Evolutionary conservation across 1,140 invertebrate genomes (phyloP), one percentile per base, ranked within the genome.

Genomic region (Panagrolaimus sp.): DNA sequence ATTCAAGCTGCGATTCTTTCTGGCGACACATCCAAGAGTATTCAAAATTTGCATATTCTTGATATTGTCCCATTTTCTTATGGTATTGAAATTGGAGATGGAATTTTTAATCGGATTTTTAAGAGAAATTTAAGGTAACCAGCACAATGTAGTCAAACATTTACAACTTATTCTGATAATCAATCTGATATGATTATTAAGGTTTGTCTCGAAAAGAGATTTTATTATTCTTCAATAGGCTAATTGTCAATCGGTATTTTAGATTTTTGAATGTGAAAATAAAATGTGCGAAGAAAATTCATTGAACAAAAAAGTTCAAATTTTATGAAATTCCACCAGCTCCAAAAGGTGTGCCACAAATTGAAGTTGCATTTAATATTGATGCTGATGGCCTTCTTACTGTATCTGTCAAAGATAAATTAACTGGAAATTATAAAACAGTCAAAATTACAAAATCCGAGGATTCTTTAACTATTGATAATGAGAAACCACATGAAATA

Each of bases 81-180:
- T 78, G 94, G 93, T 88, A 96, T 96, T 80, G 94, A 96, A 84
- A 96, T 94, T 15, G 94, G 92, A 75, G 94, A 94, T 64, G 93
- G 94, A 81, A 92, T 96, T 67, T 96, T 96, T 93, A 96, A 92
- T 52, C 88, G 90, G 8, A 87, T 97, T 2, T 94, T 96, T 84
- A 94, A 96, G 86, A 88, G 93, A 52, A 96, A 97, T 87, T 94
- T 92, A 8, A 94, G 91, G 78, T 95, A 96, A 83, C 94, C 94
- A 32, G 93, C 91, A 38, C 96, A 94, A 84, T 92, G 94, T 81
- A 93, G 91, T 0, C 93, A 96, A 82, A 94, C 91, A 10, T 96
- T 96, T 86, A 95, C 93, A 63, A 96, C 94, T 1, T 95, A 94
- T 83, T 91, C 92, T 0, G 94, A 96, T 84, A 97, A 97, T 84